phyloP scores from a whole-genome alignment of 2,888 invertebrate species.

The Erpobdella octoculata region DNA sequence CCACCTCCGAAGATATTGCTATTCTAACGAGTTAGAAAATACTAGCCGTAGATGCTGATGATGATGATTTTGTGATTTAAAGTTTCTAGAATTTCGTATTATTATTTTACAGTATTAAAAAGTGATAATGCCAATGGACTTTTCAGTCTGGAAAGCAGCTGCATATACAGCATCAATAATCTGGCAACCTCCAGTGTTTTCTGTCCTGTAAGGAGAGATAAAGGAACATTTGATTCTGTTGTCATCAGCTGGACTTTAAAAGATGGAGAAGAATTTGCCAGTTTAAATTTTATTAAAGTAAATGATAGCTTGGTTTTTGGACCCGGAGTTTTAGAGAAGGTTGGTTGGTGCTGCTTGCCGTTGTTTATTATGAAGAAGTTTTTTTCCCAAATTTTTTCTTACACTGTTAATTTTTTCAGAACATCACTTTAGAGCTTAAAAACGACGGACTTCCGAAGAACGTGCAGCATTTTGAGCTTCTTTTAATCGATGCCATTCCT shows the following conservation, averaged over 20 bases:
- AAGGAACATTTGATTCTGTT: slow-evolving; percentile 46
- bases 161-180: not conserved
- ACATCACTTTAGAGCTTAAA: slow-evolving; percentile 39
- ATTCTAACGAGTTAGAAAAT: slow-evolving; percentile 44
- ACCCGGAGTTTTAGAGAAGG: slow-evolving; percentile 44
- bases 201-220: slow-evolving; percentile 43
- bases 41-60: not conserved
- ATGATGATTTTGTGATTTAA: too few relatives aligned
- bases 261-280: slow-evolving; percentile 19
- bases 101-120: slow-evolving; percentile 43
- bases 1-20: slow-evolving; percentile 40
- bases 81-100: not conserved
- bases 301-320: slow-evolving; percentile 43
- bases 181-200: slow-evolving; percentile 39
- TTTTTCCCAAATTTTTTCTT: not conserved
- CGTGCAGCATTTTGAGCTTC: slow-evolving; percentile 43
- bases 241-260: slow-evolving; percentile 43
- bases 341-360: slow-evolving; percentile 33
- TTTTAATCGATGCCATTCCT: slow-evolving; percentile 39
- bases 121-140: slow-evolving; percentile 51
- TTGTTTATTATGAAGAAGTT: too few relatives aligned
- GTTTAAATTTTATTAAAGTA: slow-evolving; percentile 43
- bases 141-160: slow-evolving; percentile 41
- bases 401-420: slow-evolving; percentile 37
- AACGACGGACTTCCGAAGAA: slow-evolving; percentile 46